Conservation (phyloP, 2,888 invertebrate species). For the Agriotes lineatus region DNA sequence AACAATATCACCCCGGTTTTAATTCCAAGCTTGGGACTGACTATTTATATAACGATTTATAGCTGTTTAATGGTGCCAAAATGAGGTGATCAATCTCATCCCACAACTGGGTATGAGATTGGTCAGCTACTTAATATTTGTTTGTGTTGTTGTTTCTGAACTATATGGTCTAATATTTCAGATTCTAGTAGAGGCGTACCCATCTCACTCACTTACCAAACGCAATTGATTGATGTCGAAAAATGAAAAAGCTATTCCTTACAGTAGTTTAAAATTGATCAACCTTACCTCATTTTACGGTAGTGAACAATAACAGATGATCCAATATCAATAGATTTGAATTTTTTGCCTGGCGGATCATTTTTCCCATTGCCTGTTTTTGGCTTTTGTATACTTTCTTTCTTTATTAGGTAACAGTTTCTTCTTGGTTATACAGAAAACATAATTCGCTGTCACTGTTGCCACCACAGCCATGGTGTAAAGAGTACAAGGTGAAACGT, state of each 20-base stretch:
- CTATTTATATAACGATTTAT: no score
- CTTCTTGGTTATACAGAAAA: no score
- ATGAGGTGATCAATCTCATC: slow-evolving; percentile 10
- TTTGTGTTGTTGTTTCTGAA: slow-evolving; percentile 1
- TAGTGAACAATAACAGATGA: no score
- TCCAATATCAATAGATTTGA: no score
- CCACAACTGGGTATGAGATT: slow-evolving; percentile 4
- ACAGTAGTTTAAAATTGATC: neutral
- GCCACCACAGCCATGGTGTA: no score
- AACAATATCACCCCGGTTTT: slow-evolving; percentile 4
- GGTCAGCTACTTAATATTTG: slow-evolving; percentile 2
- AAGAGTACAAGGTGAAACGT: no score
- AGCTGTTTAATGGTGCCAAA: neutral
- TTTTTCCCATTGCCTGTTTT: no score
- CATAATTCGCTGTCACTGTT: no score
- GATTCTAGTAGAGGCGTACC: neutral
- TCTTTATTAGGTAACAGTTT: no score
- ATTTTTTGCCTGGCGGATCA: no score
- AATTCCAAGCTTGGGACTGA: neutral
- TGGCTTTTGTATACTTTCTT: no score
- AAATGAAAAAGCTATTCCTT: neutral
- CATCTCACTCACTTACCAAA: neutral
- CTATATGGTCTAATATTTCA: neutral
- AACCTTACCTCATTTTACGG: neutral
- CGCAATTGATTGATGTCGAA: neutral